Evolutionary conservation across 2,797 vertebrate genomes (phyloP).

Genomic region (Amniataba percoides): DNA sequence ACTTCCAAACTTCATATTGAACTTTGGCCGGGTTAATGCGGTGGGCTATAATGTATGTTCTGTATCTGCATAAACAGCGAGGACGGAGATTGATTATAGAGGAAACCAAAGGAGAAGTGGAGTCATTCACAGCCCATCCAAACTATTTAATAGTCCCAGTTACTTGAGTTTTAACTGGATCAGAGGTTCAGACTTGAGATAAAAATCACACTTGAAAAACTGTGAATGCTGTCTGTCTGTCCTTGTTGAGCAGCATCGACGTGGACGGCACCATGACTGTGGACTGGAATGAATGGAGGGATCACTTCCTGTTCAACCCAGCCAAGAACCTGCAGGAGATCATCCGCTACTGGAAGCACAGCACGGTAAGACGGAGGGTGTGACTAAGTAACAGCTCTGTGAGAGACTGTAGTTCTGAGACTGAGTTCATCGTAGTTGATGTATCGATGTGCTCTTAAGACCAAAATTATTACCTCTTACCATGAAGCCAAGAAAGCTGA

Average conservation of each 20-base stretch:
- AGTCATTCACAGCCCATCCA: background rate
- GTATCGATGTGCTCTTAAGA: background rate
- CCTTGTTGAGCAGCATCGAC: conserved; percentile 88
- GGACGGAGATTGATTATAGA: background rate
- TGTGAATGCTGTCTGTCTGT: background rate
- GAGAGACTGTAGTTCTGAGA: background rate
- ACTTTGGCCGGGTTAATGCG: background rate
- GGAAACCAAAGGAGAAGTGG: background rate
- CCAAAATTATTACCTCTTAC: background rate
- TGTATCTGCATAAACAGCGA: conserved; percentile 33
- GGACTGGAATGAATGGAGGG: conserved; percentile 95
- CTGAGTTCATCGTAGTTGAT: background rate
- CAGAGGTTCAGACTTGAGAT: background rate
- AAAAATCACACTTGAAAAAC: background rate
- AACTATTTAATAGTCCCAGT: no score
- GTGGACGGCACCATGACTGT: conserved; percentile 94
- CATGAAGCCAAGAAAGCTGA: no score
- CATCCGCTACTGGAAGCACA: conserved; percentile 94
- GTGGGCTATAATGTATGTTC: background rate
- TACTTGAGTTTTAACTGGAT: background rate
- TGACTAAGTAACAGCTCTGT: background rate
- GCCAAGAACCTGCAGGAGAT: conserved; percentile 93
- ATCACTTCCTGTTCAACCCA: conserved; percentile 94
- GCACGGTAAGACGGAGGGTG: conserved; percentile 83
- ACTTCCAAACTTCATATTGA: background rate